Evolutionary conservation across 2,888 invertebrate species (phyloP).

Genomic region (Erebia ligea): DNA sequence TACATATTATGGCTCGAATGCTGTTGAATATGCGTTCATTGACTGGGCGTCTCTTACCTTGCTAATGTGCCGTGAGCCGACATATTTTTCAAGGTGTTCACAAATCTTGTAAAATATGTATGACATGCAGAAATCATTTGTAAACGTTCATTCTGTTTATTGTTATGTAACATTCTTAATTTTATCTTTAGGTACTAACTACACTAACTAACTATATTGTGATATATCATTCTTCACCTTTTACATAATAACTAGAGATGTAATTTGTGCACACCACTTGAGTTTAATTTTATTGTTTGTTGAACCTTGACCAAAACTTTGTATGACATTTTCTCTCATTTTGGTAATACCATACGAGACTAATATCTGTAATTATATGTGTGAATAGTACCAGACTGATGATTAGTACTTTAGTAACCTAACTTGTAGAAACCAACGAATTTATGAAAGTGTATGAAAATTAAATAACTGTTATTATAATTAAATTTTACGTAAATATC

Average conservation of each 20-base stretch:
- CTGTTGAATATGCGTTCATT: constrained; percentile 7
- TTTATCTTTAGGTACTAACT: background rate
- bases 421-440: too few species aligned
- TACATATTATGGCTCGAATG: constrained; percentile 6
- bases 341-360: too few species aligned
- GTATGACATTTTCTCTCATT: too few species aligned
- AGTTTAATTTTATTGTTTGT: too few species aligned
- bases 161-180: background rate
- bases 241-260: background rate
- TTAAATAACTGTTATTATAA: too few species aligned
- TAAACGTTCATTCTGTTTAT: background rate
- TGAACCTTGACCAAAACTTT: too few species aligned
- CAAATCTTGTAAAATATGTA: background rate
- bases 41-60: constrained; percentile 6
- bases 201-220: background rate
- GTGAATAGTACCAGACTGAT: too few species aligned
- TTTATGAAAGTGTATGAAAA: too few species aligned
- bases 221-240: background rate
- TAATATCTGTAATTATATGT: too few species aligned
- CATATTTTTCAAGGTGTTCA: constrained; percentile 9
- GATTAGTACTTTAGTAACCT: too few species aligned
- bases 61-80: background rate
- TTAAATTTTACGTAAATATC: too few species aligned
- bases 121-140: constrained; percentile 2
- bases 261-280: background rate